Conservation (phyloP, 2,113 vertebrate species). For the Poecilia latipinna region DNA sequence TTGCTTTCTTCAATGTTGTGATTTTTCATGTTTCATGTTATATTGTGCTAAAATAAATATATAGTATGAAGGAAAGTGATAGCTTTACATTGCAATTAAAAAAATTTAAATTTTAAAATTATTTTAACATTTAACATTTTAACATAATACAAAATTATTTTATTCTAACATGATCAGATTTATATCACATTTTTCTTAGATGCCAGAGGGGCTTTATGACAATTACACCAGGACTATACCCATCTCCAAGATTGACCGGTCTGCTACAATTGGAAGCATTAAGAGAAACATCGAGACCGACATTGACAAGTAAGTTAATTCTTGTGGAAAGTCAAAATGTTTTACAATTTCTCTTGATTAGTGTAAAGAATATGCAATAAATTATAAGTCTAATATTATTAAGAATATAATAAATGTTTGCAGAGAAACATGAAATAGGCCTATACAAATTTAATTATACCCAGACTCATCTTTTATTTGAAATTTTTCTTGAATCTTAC, state of each 20-base stretch:
- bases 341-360: too few species aligned
- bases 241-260: constrained; percentile 90
- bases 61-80: too few species aligned
- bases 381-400: too few species aligned
- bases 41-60: too few species aligned
- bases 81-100: neutral
- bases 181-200: constrained; percentile 73
- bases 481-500: neutral
- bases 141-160: too few species aligned
- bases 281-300: constrained; percentile 86
- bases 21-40: too few species aligned
- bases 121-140: too few species aligned
- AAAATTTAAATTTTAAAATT: too few species aligned
- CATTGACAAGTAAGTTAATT: constrained; percentile 81
- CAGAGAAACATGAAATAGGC: neutral
- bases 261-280: constrained; percentile 76
- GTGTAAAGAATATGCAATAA: too few species aligned
- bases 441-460: neutral
- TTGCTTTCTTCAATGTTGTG: too few species aligned
- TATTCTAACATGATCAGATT: too few species aligned
- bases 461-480: neutral
- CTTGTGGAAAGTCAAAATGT: too few species aligned
- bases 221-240: constrained; percentile 79
- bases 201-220: constrained; percentile 87
- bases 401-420: neutral